Evolutionary conservation across 30 jellyfish, hydroid and myxozoan species (phyloP).

Genomic region (Aurelia aurita complex sp. Pacific): DNA sequence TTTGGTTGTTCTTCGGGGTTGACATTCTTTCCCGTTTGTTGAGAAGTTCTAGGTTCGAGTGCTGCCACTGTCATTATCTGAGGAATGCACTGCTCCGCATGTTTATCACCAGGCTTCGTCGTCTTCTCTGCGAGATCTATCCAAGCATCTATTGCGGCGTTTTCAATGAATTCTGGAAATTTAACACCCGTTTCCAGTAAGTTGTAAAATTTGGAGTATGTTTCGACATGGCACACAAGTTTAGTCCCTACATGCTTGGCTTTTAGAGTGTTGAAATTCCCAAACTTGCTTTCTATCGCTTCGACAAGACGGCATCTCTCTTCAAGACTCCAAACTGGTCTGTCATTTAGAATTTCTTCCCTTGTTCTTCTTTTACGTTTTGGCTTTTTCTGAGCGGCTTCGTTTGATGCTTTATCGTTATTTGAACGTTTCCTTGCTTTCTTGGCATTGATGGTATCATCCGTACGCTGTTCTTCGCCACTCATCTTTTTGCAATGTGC

Average conservation of each 20-base stretch:
- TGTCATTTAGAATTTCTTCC: too few relatives aligned
- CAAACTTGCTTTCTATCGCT: slow-evolving; percentile 34
- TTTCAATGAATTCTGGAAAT: slow-evolving; percentile 54
- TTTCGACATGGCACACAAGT: slow-evolving; percentile 37
- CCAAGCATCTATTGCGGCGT: slow-evolving; percentile 87
- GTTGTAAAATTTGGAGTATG: slow-evolving; percentile 32
- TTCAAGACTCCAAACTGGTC: slow-evolving; percentile 38
- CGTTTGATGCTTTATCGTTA: too few relatives aligned
- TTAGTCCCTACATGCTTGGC: slow-evolving; percentile 41
- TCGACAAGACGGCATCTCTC: slow-evolving; percentile 53
- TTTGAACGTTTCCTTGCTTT: too few relatives aligned
- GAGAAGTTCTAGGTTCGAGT: slow-evolving; percentile 42
- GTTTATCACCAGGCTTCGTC: slow-evolving; percentile 36
- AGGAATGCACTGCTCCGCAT: slow-evolving; percentile 76
- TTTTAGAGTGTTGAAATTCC: not conserved
- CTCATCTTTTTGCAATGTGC: too few relatives aligned
- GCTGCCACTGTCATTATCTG: slow-evolving; percentile 89
- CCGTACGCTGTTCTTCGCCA: too few relatives aligned
- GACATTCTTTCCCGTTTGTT: too few relatives aligned
- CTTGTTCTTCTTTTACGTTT: too few relatives aligned
- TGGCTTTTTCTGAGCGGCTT: too few relatives aligned
- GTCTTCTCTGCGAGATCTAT: slow-evolving; percentile 49
- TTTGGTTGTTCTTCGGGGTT: slow-evolving; percentile 16
- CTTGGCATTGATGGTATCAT: too few relatives aligned
- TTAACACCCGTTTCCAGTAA: slow-evolving; percentile 51